These are phyloP conservation scores for Drosophila parthenogenetica DNA, from an alignment of 2,888 invertebrate genomes.

Conservation along the genomic window DNA sequence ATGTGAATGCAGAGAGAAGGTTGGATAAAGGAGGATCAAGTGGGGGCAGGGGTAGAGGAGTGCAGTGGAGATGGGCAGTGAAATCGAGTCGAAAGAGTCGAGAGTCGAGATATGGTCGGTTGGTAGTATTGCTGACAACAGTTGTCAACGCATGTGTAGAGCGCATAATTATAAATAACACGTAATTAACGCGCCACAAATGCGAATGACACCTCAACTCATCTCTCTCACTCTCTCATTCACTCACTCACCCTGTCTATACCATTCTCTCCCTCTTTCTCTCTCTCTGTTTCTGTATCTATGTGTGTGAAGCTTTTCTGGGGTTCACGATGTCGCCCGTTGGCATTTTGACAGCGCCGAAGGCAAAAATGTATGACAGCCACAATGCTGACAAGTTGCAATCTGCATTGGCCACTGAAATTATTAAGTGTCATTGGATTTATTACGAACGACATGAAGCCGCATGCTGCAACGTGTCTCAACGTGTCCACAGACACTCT, in stretches of 20 bases:
- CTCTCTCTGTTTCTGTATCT: background rate
- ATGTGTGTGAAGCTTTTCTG: background rate
- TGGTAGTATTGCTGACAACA: constrained; percentile 65
- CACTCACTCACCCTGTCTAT: background rate
- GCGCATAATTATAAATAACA: constrained; percentile 81
- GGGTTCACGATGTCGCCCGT: constrained; percentile 28
- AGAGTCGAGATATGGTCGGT: constrained; percentile 33
- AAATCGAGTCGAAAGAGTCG: constrained; percentile 1
- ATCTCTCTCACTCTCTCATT: background rate
- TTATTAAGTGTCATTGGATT: constrained; percentile 76
- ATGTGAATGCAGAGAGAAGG: constrained; percentile 3
- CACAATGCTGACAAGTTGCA: constrained; percentile 57
- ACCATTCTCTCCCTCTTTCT: background rate
- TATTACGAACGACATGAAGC: constrained; percentile 65
- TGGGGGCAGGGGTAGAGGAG: background rate
- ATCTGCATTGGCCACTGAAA: constrained; percentile 56
- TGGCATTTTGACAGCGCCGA: constrained; percentile 61
- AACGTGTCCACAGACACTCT: constrained; percentile 11
- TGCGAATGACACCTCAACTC: constrained; percentile 76
- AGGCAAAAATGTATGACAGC: constrained; percentile 53
- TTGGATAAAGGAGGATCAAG: background rate
- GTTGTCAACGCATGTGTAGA: constrained; percentile 77
- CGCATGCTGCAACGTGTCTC: constrained; percentile 17
- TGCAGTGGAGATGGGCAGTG: background rate
- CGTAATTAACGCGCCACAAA: constrained; percentile 78